phyloP scores from a whole-genome alignment of 2,888 invertebrate genomes.

The Malthinus seriepunctatus region DNA sequence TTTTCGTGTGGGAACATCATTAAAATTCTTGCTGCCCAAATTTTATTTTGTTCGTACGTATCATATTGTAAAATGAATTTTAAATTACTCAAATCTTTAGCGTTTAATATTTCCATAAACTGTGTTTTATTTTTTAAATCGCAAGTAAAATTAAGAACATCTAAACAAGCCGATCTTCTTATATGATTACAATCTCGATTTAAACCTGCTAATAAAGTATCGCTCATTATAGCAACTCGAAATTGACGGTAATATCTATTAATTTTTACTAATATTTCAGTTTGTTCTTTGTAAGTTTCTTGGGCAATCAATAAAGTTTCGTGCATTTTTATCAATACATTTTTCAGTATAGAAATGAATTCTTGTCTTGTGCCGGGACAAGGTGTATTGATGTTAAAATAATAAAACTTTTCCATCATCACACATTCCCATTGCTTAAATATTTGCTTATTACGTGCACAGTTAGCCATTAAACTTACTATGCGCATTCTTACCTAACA shows the following conservation, averaged over 20 bases:
- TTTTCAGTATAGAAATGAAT: conserved; percentile 70
- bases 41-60: conserved; percentile 78
- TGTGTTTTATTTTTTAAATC: conserved; percentile 31
- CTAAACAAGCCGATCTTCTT: conserved; percentile 62
- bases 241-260: background rate
- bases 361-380: conserved; percentile 70
- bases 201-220: conserved; percentile 51
- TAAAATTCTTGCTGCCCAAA: conserved; percentile 64
- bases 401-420: conserved; percentile 64
- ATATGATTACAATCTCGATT: conserved; percentile 66
- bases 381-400: conserved; percentile 71
- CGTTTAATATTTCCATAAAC: conserved; percentile 38
- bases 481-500: too few relatives aligned
- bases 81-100: conserved; percentile 42
- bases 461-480: background rate
- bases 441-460: background rate
- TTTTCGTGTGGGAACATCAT: conserved; percentile 46
- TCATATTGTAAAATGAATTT: conserved; percentile 56
- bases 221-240: conserved; percentile 47
- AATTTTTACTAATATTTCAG: background rate
- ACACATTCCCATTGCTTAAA: background rate
- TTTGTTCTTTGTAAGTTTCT: conserved; percentile 22
- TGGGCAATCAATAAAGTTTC: conserved; percentile 51
- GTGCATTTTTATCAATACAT: conserved; percentile 63
- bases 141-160: conserved; percentile 50